Conservation (phyloP, 2,797 vertebrate genomes). For the Pseudochaenichthys georgianus region DNA sequence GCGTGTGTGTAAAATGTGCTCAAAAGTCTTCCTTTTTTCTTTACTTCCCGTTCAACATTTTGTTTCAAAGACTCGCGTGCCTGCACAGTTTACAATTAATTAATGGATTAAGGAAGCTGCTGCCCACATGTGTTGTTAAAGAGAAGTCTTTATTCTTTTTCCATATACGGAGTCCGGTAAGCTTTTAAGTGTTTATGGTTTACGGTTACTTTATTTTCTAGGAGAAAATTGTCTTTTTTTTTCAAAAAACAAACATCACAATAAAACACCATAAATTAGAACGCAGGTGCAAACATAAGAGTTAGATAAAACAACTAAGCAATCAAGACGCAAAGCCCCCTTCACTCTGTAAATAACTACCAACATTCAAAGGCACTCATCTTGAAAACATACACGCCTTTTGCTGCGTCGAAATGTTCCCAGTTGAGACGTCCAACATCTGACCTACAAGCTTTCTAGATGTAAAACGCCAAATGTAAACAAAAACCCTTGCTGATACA, state of each 20-base stretch:
- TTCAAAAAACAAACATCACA: not conserved
- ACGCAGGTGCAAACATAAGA: not conserved
- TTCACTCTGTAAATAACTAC: not conserved
- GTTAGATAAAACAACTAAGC: not conserved
- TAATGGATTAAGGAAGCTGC: not conserved
- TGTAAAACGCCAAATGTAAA: not conserved
- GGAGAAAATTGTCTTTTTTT: not conserved
- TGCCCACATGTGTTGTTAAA: not conserved
- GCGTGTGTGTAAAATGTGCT: constrained; percentile 18
- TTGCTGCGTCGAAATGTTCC: too few relatives aligned
- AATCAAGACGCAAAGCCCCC: not conserved
- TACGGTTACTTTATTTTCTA: not conserved
- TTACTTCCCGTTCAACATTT: not conserved
- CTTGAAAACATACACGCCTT: not conserved
- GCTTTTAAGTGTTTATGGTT: not conserved
- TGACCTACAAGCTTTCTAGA: not conserved
- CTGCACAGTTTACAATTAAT: not conserved
- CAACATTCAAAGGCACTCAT: not conserved
- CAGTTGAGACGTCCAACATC: not conserved
- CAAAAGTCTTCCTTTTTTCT: too few relatives aligned
- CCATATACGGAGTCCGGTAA: not conserved
- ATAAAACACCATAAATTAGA: constrained; percentile 1
- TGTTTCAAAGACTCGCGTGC: not conserved
- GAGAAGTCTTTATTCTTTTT: not conserved
- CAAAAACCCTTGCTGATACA: not conserved